phyloP scores from a whole-genome alignment of 2,888 invertebrate species.

The Myopa testacea region DNA sequence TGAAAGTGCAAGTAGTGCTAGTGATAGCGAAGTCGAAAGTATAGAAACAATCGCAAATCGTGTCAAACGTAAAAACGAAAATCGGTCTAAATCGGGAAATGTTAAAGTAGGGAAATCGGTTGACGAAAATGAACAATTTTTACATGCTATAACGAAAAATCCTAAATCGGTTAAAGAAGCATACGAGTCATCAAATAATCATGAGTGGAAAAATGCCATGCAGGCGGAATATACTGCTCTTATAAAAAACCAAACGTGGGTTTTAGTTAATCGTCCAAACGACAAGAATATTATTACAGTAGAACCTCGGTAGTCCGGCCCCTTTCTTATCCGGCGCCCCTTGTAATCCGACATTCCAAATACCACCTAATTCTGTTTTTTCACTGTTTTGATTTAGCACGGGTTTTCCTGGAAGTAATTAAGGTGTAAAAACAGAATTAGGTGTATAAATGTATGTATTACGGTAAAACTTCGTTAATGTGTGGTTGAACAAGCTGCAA shows the following conservation, averaged over 20 bases:
- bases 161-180: slow-evolving; percentile 40
- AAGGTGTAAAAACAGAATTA: too few relatives aligned
- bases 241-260: slow-evolving; percentile 51
- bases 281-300: slow-evolving; percentile 45
- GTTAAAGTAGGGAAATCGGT: slow-evolving; percentile 34
- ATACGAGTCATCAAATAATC: slow-evolving; percentile 34
- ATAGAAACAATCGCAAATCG: background rate
- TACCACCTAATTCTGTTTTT: too few relatives aligned
- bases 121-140: slow-evolving; percentile 38
- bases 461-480: too few relatives aligned
- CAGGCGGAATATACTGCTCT: slow-evolving; percentile 47
- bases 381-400: too few relatives aligned
- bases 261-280: slow-evolving; percentile 47
- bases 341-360: too few relatives aligned
- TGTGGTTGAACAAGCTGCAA: too few relatives aligned
- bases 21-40: background rate
- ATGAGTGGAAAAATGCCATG: slow-evolving; percentile 50
- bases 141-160: slow-evolving; percentile 17
- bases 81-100: slow-evolving; percentile 34
- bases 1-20: background rate
- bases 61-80: slow-evolving; percentile 26
- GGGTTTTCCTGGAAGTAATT: too few relatives aligned
- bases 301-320: too few relatives aligned
- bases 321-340: too few relatives aligned
- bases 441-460: too few relatives aligned